Percentiles rank a stretch among this genome's conserved stretches.
These are phyloP conservation scores for Hippocampus zosterae DNA, from an alignment of 2,113 vertebrate genomes.

Conservation along the genomic window DNA sequence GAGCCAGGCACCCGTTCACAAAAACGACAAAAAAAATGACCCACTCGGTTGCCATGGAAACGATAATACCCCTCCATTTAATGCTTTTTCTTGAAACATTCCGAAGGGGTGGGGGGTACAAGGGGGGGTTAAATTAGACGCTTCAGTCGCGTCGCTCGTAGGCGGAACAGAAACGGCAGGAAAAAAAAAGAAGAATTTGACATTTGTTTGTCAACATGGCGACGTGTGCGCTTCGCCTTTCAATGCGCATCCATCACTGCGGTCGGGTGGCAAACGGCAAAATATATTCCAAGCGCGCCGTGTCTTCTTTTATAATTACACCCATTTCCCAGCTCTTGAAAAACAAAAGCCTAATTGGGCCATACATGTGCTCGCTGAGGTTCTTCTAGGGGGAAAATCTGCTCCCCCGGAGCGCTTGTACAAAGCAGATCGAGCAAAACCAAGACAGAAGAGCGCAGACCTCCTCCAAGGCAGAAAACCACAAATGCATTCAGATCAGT, in stretches of 20 bases:
- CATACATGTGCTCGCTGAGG: conserved; percentile 2
- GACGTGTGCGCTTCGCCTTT: not conserved
- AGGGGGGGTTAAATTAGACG: conserved; percentile 19
- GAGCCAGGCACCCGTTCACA: conserved; percentile 33
- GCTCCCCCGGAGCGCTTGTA: conserved; percentile 7
- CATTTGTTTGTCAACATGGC: conserved; percentile 37
- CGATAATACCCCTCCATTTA: conserved; percentile 72
- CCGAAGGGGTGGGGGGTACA: conserved; percentile 15
- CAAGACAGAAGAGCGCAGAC: not conserved
- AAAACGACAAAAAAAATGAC: conserved; percentile 73
- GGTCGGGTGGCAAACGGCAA: conserved; percentile 2
- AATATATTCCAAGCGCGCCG: conserved; percentile 14
- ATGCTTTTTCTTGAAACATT: conserved; percentile 56
- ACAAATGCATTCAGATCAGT: not conserved
- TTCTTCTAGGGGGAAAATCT: conserved; percentile 23
- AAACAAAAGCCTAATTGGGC: conserved; percentile 36
- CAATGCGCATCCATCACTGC: not conserved
- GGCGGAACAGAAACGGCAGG: conserved; percentile 12
- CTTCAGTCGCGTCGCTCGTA: not conserved
- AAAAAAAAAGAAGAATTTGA: not conserved
- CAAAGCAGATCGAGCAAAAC: not conserved
- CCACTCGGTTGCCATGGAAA: conserved; percentile 71
- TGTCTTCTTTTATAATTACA: conserved; percentile 35
- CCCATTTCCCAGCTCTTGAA: conserved; percentile 35
- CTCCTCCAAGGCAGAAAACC: not conserved